These are phyloP conservation scores for Discoglossus pictus DNA, from an alignment of 2,797 vertebrate species.

Conservation along the genomic window DNA sequence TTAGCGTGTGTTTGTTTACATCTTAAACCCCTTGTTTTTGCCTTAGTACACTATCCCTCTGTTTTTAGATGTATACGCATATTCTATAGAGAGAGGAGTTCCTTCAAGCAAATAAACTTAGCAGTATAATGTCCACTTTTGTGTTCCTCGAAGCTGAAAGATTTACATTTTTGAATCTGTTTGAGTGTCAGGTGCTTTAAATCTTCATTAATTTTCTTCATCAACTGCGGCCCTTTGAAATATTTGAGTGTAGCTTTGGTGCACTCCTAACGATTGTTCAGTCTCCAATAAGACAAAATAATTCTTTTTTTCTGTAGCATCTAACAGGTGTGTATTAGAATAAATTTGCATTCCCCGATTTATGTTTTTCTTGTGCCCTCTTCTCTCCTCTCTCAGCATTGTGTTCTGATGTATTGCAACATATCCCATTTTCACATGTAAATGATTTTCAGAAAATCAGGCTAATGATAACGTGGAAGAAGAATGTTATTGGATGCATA, in stretches of 20 bases:
- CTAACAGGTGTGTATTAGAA: slow-evolving; percentile 52
- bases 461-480: slow-evolving; percentile 18
- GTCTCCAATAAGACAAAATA: slow-evolving; percentile 28
- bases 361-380: slow-evolving; percentile 38
- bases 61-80: too few relatives aligned
- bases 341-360: slow-evolving; percentile 44
- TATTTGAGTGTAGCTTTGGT: slow-evolving; percentile 29
- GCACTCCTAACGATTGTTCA: slow-evolving; percentile 16
- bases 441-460: slow-evolving; percentile 44
- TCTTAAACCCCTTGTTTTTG: too few relatives aligned
- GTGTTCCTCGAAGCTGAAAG: too few relatives aligned
- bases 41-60: too few relatives aligned
- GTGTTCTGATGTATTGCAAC: slow-evolving; percentile 32
- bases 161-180: too few relatives aligned
- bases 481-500: slow-evolving; percentile 32
- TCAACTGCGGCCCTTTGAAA: slow-evolving; percentile 23
- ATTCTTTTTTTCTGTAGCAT: slow-evolving; percentile 34
- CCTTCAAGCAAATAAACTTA: too few relatives aligned
- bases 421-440: slow-evolving; percentile 47
- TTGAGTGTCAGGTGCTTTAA: slow-evolving; percentile 9
- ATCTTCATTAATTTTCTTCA: slow-evolving; percentile 18
- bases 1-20: too few relatives aligned
- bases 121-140: too few relatives aligned
- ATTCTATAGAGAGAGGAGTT: too few relatives aligned
- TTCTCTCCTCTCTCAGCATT: slow-evolving; percentile 26